phyloP scores from a whole-genome alignment of 1,140 invertebrate genomes.

The Stegodyphus dumicola region DNA sequence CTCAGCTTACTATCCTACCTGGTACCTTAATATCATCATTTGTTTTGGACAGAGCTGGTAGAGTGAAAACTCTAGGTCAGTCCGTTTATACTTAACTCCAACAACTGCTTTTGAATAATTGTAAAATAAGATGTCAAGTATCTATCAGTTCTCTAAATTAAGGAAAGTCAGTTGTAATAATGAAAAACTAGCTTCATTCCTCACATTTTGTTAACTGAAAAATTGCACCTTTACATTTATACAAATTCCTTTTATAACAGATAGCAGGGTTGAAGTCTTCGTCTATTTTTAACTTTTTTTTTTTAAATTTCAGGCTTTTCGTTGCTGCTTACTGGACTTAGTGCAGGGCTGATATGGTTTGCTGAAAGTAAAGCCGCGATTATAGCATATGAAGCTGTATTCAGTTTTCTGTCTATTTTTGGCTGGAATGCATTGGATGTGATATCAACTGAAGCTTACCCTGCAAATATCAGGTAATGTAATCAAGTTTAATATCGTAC shows the following conservation, averaged over 20 bases:
- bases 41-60: slow-evolving; percentile 70
- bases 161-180: too few relatives aligned
- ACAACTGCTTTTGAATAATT: too few relatives aligned
- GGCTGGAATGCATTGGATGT: slow-evolving; percentile 71
- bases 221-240: too few relatives aligned
- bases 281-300: neutral
- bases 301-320: slow-evolving; percentile 68
- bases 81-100: neutral
- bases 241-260: too few relatives aligned
- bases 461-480: slow-evolving; percentile 70
- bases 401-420: slow-evolving; percentile 70
- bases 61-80: slow-evolving; percentile 70
- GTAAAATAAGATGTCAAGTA: too few relatives aligned
- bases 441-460: slow-evolving; percentile 70
- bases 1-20: slow-evolving; percentile 68
- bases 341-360: slow-evolving; percentile 70
- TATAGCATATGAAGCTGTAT: slow-evolving; percentile 68
- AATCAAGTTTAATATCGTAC: neutral
- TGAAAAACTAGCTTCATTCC: too few relatives aligned
- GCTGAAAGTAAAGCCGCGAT: slow-evolving; percentile 67
- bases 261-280: too few relatives aligned
- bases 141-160: too few relatives aligned
- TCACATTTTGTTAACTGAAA: too few relatives aligned
- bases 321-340: slow-evolving; percentile 69
- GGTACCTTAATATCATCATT: slow-evolving; percentile 70